Evolutionary conservation across 2,113 vertebrate species (phyloP).

Genomic region (Platysteira castanea): DNA sequence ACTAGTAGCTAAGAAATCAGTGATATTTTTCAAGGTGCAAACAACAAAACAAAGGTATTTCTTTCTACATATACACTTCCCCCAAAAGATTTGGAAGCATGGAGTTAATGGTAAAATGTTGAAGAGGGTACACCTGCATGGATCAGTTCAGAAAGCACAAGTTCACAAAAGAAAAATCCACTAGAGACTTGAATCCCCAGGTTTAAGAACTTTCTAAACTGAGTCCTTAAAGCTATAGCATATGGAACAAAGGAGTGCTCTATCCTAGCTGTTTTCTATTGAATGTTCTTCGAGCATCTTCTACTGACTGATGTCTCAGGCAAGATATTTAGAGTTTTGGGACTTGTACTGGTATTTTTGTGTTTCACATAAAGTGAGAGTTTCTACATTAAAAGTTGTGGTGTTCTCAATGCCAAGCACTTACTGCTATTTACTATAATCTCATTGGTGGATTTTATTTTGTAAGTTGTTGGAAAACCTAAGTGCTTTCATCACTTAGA

Average conservation of each 20-base stretch:
- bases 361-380: background rate
- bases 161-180: background rate
- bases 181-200: accelerated
- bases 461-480: background rate
- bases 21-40: background rate
- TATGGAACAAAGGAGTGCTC: background rate
- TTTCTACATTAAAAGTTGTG: background rate
- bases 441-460: background rate
- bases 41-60: background rate
- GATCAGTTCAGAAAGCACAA: background rate
- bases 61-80: accelerated
- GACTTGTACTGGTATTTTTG: background rate
- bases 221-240: background rate
- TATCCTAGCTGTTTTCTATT: background rate
- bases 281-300: background rate
- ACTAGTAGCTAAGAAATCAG: background rate
- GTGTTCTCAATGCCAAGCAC: background rate
- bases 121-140: accelerated
- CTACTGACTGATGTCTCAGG: background rate
- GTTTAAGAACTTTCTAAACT: background rate
- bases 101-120: background rate
- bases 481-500: background rate
- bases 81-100: background rate
- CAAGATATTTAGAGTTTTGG: background rate
- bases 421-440: background rate